phyloP scores from a whole-genome alignment of 2,113 vertebrate genomes.

The Gracilinanus agilis region DNA sequence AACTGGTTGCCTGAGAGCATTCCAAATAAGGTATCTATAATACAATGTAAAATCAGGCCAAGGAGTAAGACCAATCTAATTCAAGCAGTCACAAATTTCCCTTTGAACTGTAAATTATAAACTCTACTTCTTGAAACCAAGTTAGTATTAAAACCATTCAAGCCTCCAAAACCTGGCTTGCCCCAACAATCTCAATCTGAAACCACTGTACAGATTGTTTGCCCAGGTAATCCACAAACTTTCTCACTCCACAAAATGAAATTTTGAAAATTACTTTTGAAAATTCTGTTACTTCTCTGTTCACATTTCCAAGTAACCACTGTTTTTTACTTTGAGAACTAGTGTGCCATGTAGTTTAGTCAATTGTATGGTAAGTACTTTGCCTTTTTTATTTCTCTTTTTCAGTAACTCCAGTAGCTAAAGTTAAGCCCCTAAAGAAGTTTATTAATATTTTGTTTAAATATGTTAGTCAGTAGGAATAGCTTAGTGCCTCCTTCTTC shows the following conservation, averaged over 20 bases:
- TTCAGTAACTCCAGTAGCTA: not conserved
- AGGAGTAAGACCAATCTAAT: not conserved
- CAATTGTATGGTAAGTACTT: slow-evolving; percentile 55
- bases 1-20: not conserved
- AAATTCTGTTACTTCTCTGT: not conserved
- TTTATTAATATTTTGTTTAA: not conserved
- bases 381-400: not conserved
- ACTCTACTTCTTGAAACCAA: not conserved
- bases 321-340: not conserved
- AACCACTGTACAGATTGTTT: not conserved
- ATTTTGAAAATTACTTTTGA: not conserved
- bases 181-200: not conserved
- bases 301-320: not conserved
- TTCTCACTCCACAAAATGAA: not conserved
- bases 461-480: not conserved
- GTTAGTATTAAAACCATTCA: not conserved
- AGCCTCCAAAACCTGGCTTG: not conserved
- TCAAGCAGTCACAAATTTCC: slow-evolving; percentile 5
- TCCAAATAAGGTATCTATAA: slow-evolving; percentile 14
- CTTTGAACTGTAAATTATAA: not conserved
- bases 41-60: not conserved
- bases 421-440: not conserved
- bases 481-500: not conserved
- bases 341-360: slow-evolving; percentile 31
- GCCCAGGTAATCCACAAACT: not conserved